Evolutionary conservation across 2,797 vertebrate genomes (phyloP).

Genomic region (Spinibarbus caldwelli): DNA sequence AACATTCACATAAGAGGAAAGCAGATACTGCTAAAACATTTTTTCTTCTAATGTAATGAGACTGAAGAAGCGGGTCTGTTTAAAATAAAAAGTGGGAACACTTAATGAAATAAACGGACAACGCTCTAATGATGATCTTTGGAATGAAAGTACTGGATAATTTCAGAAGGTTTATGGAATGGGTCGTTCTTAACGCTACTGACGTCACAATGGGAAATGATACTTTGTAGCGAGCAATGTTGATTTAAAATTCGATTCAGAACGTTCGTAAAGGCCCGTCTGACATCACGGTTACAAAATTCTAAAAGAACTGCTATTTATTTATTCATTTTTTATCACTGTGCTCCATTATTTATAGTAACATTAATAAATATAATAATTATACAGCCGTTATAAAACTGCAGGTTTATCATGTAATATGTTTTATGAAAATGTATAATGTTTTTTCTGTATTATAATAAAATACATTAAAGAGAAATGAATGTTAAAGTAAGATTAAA

Average conservation of each 20-base stretch:
- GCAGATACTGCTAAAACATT: not conserved
- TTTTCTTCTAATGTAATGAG: not conserved
- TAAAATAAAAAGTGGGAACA: not conserved
- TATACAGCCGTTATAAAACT: not conserved
- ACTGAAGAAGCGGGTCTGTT: not conserved
- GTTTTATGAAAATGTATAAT: too few relatives aligned
- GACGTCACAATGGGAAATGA: slow-evolving; percentile 7
- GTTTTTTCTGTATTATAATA: not conserved
- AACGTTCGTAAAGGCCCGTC: not conserved
- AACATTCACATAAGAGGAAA: not conserved
- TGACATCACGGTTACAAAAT: not conserved
- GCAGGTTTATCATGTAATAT: not conserved
- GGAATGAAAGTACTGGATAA: not conserved
- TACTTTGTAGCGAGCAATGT: not conserved
- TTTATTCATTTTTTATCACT: not conserved
- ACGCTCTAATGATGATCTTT: not conserved
- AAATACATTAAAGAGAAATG: not conserved
- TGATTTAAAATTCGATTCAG: not conserved
- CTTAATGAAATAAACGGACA: not conserved
- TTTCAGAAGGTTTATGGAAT: not conserved
- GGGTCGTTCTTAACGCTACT: not conserved
- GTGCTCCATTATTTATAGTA: not conserved
- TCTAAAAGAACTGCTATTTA: not conserved
- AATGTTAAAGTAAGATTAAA: not conserved
- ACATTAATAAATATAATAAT: not conserved